phyloP scores from a whole-genome alignment of 2,797 vertebrate genomes.

The Distichodus sexfasciatus region DNA sequence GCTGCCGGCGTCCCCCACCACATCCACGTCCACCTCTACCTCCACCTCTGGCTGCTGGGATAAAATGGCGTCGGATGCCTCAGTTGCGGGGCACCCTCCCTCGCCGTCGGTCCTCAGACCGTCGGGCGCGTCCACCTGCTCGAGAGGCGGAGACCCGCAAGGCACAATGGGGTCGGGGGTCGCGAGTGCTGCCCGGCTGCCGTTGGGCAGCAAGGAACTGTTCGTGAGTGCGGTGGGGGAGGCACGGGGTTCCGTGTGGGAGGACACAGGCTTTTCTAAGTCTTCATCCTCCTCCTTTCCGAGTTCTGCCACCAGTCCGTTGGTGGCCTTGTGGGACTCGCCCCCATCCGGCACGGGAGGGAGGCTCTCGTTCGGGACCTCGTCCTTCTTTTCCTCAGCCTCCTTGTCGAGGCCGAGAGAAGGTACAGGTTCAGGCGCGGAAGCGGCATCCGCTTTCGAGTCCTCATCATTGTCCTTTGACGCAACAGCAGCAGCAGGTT shows the following conservation, averaged over 20 bases:
- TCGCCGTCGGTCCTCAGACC: constrained; percentile 32
- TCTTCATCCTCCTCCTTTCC: constrained; percentile 75
- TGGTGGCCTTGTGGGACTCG: constrained; percentile 82
- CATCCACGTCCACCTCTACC: constrained; percentile 88
- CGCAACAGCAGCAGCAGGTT: constrained; percentile 71
- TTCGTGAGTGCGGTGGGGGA: constrained; percentile 74
- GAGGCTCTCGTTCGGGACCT: constrained; percentile 72
- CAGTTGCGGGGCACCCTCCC: constrained; percentile 58
- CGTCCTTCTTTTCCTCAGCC: constrained; percentile 71
- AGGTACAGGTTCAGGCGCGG: constrained; percentile 50
- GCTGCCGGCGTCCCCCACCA: constrained; percentile 83
- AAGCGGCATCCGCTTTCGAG: constrained; percentile 43
- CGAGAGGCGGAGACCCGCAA: constrained; percentile 87
- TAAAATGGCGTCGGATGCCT: constrained; percentile 76
- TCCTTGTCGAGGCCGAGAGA: constrained; percentile 60
- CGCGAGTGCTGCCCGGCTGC: constrained; percentile 76
- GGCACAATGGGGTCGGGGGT: constrained; percentile 89
- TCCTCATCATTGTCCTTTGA: constrained; percentile 79
- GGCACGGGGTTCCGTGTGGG: constrained; percentile 76
- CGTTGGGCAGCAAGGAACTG: constrained; percentile 77
- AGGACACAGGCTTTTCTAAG: constrained; percentile 62
- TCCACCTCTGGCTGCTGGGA: constrained; percentile 89
- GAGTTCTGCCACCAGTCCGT: constrained; percentile 85
- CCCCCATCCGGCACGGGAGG: constrained; percentile 67
- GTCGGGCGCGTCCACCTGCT: constrained; percentile 76